Evolutionary conservation across 2,113 vertebrate species (phyloP).

Genomic region (Onychostruthus taczanowskii): DNA sequence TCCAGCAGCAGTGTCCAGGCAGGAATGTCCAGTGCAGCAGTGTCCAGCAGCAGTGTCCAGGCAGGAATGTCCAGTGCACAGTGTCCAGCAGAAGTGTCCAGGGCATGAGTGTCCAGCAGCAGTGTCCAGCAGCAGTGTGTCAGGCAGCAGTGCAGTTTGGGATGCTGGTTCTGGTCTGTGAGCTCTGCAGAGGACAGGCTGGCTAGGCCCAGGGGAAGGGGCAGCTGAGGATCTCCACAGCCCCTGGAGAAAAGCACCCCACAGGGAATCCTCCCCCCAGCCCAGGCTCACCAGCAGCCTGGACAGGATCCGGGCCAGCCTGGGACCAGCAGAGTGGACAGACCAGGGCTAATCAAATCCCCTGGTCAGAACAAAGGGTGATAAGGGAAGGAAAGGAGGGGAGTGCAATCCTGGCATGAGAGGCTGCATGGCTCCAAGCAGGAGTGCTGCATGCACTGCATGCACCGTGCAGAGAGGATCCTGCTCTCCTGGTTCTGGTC

Average conservation of each 20-base stretch:
- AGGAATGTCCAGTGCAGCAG: no score
- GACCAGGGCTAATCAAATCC: neutral
- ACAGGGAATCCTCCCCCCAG: accelerated
- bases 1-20: no score
- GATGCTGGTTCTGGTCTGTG: accelerated
- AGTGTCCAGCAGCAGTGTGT: no score
- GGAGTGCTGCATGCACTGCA: accelerated
- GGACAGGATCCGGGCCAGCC: neutral
- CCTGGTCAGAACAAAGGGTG: neutral
- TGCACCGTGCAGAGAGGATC: accelerated
- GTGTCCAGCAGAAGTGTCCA: no score
- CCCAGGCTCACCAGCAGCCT: neutral
- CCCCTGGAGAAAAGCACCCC: accelerated
- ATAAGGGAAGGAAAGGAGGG: neutral
- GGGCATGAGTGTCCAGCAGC: no score
- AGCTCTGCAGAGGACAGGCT: neutral
- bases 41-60: neutral
- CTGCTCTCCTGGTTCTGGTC: neutral
- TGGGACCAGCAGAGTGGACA: neutral
- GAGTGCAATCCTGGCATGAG: accelerated
- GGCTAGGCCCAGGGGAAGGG: neutral
- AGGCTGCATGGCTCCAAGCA: accelerated
- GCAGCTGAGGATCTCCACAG: neutral
- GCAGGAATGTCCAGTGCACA: neutral
- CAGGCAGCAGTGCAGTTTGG: neutral